Evolutionary conservation across 2,113 vertebrate genomes (phyloP), one percentile per base, ranked within the genome.

Genomic region (Phaethon lepturus): DNA sequence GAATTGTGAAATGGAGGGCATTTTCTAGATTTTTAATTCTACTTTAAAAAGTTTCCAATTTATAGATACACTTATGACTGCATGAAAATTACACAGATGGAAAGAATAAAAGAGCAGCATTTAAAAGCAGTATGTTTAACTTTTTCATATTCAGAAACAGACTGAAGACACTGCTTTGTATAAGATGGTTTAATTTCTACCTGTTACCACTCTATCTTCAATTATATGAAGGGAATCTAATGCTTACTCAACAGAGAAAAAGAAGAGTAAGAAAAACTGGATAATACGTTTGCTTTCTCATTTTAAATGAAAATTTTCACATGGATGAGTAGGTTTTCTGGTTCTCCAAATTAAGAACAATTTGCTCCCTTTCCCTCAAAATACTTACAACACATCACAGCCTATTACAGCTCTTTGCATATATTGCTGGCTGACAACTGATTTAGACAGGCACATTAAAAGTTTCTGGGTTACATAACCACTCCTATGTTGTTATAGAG

Each of bases 331-430:
- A 77, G 6, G 88, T 60, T 86, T 94, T 69, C 40, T 95, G 82
- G 85, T 86, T 98, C 86, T 90, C 74, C 93, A 95, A 85, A 95
- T 88, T 44, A 93, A 79, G 69, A 96, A 77, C 50, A 68, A 93
- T 91, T 98, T 98, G 91, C 97, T 98, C 96, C 95, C 88, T 92
- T 96, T 97, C 58, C 69, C 80, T 96, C 92, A 93, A 96, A 96
- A 95, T 94, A 97, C 91, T 93, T 97, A 97, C 44, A 97, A 86
- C 91, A 97, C 82, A 80, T 76, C 83, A 84, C 83, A 92, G 71
- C 67, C 90, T 59, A 69, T 72, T 85, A 13, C 50, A 62, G 56
- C 90, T 52, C 95, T 78, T 84, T 96, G 94, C 76, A 94, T 96
- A 91, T 74, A 91, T 79, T 97, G 88, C 82, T 97, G 91, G 82